phyloP scores from a whole-genome alignment of 2,888 invertebrate genomes.

The Hirtodrosophila histrioides region DNA sequence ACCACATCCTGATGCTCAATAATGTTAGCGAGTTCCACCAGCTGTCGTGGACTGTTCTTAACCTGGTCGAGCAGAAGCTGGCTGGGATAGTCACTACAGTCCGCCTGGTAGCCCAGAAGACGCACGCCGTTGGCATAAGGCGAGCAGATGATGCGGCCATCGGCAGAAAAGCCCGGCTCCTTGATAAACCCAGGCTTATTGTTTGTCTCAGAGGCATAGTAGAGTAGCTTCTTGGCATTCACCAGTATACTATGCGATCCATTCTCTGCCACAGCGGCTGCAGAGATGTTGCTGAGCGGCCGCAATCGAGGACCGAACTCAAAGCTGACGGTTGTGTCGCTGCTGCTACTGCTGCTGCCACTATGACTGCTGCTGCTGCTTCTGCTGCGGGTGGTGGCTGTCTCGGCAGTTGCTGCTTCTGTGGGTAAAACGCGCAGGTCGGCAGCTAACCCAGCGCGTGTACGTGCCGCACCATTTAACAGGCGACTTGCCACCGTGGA shows the following conservation, averaged over 20 bases:
- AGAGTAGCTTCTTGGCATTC: slow-evolving; percentile 91
- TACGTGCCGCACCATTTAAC: slow-evolving; percentile 24
- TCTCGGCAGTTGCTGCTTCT: slow-evolving; percentile 28
- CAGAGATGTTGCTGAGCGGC: slow-evolving; percentile 39
- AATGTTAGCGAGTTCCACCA: slow-evolving; percentile 89
- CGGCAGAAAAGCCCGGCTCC: slow-evolving; percentile 95
- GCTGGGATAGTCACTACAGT: slow-evolving; percentile 90
- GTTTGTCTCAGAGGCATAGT: slow-evolving; percentile 93
- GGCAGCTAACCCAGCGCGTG: slow-evolving; percentile 8
- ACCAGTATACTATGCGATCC: slow-evolving; percentile 71
- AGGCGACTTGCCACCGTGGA: slow-evolving; percentile 30
- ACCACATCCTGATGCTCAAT: slow-evolving; percentile 92
- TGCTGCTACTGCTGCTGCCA: slow-evolving; percentile 24
- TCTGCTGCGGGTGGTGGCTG: slow-evolving; percentile 23
- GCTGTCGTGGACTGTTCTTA: slow-evolving; percentile 74
- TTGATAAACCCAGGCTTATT: slow-evolving; percentile 96
- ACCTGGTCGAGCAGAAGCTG: slow-evolving; percentile 84
- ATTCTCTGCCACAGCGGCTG: slow-evolving; percentile 12
- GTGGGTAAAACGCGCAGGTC: slow-evolving; percentile 13
- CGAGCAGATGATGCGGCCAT: slow-evolving; percentile 95
- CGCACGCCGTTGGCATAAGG: slow-evolving; percentile 94
- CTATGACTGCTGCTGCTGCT: slow-evolving; percentile 22
- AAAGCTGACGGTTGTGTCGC: slow-evolving; percentile 40
- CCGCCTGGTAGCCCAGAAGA: slow-evolving; percentile 91
- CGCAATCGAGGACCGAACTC: slow-evolving; percentile 51